A percentile compares a stretch with the other conserved stretches of the same genome.
These are phyloP conservation scores for Bombus pyrosoma DNA, from an alignment of 1,140 invertebrate genomes.

Conservation along the genomic window DNA sequence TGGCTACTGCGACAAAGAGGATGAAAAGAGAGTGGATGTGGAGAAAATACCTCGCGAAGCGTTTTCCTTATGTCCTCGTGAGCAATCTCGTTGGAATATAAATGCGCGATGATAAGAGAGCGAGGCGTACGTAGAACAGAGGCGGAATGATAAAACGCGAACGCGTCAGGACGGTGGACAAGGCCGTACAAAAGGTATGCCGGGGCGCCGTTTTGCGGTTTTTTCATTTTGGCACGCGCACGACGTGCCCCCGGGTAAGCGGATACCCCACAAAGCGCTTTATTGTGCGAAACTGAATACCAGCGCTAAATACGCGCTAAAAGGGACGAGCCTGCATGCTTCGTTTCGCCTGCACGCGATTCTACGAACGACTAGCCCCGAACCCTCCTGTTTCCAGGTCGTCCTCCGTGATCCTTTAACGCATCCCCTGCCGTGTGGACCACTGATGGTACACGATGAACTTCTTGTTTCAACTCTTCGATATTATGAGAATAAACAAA, in stretches of 20 bases:
- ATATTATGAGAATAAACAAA: neutral
- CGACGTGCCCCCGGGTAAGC: constrained; percentile 74
- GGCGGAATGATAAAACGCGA: neutral
- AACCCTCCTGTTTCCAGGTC: neutral
- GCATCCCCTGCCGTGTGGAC: neutral
- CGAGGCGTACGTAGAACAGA: neutral
- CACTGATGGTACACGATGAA: neutral
- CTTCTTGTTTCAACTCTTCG: neutral
- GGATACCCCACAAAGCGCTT: constrained; percentile 81
- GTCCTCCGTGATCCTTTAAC: constrained; percentile 34
- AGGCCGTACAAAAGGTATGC: constrained; percentile 63
- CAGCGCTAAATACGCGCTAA: constrained; percentile 68
- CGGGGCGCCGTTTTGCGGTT: constrained; percentile 75
- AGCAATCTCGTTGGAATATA: constrained; percentile 8
- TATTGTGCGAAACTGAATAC: constrained; percentile 81
- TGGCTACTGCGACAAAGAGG: neutral
- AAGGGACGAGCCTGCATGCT: constrained; percentile 55
- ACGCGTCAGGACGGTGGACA: neutral
- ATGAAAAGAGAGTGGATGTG: neutral
- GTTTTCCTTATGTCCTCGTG: neutral
- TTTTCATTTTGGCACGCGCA: constrained; percentile 82
- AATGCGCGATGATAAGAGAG: constrained; percentile 3
- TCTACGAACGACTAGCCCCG: constrained; percentile 37
- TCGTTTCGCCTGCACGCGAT: constrained; percentile 45
- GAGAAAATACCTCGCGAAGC: neutral